These are phyloP conservation scores for Heliconius eleuchia DNA, from an alignment of 1,140 invertebrate genomes.

Conservation along the genomic window DNA sequence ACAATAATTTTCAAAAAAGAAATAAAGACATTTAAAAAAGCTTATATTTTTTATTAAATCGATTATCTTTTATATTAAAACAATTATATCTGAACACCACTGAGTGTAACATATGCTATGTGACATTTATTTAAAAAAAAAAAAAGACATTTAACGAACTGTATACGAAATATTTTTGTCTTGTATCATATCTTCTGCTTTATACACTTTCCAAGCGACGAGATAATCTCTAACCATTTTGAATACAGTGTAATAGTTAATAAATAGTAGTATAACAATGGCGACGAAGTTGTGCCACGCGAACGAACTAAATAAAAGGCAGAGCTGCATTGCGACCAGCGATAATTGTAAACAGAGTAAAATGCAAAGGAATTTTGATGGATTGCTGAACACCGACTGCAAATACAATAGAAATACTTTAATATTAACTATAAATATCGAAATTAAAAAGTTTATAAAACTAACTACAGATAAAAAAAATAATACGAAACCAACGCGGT, in stretches of 20 bases:
- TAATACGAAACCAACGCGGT: too few relatives aligned
- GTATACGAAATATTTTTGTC: slow-evolving; percentile 72
- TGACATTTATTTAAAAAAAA: not conserved
- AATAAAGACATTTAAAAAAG: not conserved
- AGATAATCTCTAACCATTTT: slow-evolving; percentile 93
- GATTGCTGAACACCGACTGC: slow-evolving; percentile 94
- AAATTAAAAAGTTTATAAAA: not conserved
- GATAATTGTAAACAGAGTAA: slow-evolving; percentile 88
- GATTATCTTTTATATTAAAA: not conserved
- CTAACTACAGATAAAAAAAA: too few relatives aligned
- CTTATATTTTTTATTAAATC: not conserved
- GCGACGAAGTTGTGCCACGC: slow-evolving; percentile 97
- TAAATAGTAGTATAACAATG: slow-evolving; percentile 90
- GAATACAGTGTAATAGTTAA: slow-evolving; percentile 95
- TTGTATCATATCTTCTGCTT: slow-evolving; percentile 87
- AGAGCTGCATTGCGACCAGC: slow-evolving; percentile 89
- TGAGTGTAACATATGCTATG: not conserved
- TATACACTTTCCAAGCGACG: slow-evolving; percentile 91
- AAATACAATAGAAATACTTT: slow-evolving; percentile 51
- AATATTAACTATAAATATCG: not conserved
- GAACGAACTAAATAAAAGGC: slow-evolving; percentile 87
- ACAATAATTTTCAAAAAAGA: not conserved
- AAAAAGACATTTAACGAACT: slow-evolving; percentile 24
- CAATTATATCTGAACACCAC: slow-evolving; percentile 8
- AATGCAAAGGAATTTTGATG: slow-evolving; percentile 89